Base-by-base conservation (phyloP, 2,888 invertebrate genomes). In the Ptilodon capucinus region DNA sequence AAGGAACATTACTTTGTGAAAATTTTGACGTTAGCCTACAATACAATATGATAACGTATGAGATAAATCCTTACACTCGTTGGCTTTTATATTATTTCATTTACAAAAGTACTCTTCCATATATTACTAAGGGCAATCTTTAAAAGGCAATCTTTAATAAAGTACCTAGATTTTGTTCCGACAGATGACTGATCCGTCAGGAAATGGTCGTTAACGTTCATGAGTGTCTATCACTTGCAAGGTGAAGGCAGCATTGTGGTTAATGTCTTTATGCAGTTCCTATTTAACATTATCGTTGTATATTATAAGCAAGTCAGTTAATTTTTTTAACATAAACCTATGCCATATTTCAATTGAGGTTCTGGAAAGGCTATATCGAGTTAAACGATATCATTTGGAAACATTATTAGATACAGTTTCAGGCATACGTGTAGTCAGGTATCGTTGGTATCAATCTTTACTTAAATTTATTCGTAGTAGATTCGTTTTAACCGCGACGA, bases 121-220 rank as follows among this genome's bases (percentile, higher is more conserved):
- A n/a, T n/a, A n/a, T 28, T 28, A n/a, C 28, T 28, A 28, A 28
- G 28, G 11, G 28, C 9, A 28, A 34, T 39, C 34, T 50, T 51
- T 40, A 51, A 51, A 61, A 53, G 51, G 50, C 28, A n/a, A n/a
- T 48, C 38, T 19, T 42, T 32, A 39, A 48, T 40, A 44, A 45
- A 38, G 48, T 18, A 40, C 30, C n/a, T 35, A 50, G 41, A 21
- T 41, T 32, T 14, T 18, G 38, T 57, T 60, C 57, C 61, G 58
- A 54, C 51, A 48, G 3, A n/a, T 57, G 68, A 67, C 44, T 40
- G 43, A 54, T 52, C 50, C 57, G 38, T 42, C 48, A 53, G 68
- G 64, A 60, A 18, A 38, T 19, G 64, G 57, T 60, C 25, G 47
- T n/a, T 17, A 4, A 19, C 28, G 17, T 40, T 44, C 39, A 30